Evolutionary conservation across 1,140 invertebrate species (phyloP).

Genomic region (Gonatopus flavifemur): DNA sequence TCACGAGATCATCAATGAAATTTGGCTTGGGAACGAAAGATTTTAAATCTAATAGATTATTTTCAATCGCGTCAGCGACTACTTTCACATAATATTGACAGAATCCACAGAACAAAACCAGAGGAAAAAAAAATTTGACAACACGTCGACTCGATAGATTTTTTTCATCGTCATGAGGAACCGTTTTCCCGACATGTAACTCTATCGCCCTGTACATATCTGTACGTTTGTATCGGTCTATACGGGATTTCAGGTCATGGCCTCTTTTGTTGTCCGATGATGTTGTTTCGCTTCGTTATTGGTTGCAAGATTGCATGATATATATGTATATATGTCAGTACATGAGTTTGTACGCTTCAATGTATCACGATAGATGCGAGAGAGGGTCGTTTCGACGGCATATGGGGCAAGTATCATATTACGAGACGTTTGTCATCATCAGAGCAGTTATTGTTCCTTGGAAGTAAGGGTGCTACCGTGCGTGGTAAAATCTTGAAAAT

Average conservation of each 20-base stretch:
- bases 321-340: too few relatives aligned
- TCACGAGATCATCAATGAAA: too few relatives aligned
- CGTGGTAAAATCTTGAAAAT: conserved; percentile 34
- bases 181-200: conserved; percentile 23
- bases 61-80: too few relatives aligned
- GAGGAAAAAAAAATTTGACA: too few relatives aligned
- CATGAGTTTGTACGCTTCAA: too few relatives aligned
- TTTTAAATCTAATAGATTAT: too few relatives aligned
- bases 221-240: conserved; percentile 33
- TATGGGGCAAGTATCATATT: conserved; percentile 54
- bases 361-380: conserved; percentile 23
- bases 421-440: conserved; percentile 57
- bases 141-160: conserved; percentile 15
- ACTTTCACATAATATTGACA: too few relatives aligned
- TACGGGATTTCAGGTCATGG: conserved; percentile 40
- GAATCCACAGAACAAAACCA: too few relatives aligned
- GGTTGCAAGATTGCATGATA: conserved; percentile 41
- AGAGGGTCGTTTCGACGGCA: conserved; percentile 42
- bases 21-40: too few relatives aligned
- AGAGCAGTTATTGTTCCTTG: conserved; percentile 49
- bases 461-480: conserved; percentile 30
- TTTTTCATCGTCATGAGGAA: conserved; percentile 16
- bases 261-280: conserved; percentile 45
- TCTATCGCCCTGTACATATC: conserved; percentile 35
- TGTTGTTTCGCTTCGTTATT: conserved; percentile 50